phyloP scores from a whole-genome alignment of 2,888 invertebrate genomes.

The Epirrita christyi region DNA sequence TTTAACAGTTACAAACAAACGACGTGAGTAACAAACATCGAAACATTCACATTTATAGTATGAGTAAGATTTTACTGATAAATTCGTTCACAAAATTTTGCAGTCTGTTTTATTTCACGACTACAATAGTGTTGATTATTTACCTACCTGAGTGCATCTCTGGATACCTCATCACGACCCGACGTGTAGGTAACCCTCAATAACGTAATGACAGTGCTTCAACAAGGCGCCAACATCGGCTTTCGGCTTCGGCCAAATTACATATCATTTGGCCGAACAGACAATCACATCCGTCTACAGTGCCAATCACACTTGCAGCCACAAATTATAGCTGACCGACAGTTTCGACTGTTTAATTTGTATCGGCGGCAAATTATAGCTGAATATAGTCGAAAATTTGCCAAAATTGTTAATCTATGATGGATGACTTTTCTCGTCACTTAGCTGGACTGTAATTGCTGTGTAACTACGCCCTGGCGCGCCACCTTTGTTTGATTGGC shows the following conservation, averaged over 20 bases:
- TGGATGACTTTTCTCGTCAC: slow-evolving; percentile 10
- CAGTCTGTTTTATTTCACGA: too few relatives aligned
- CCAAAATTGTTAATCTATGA: slow-evolving; percentile 20
- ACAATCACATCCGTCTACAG: slow-evolving; percentile 53
- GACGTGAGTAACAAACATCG: too few relatives aligned
- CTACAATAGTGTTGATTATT: too few relatives aligned
- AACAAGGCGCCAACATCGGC: slow-evolving; percentile 79
- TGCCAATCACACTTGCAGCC: slow-evolving; percentile 33
- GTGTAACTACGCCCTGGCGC: slow-evolving; percentile 24
- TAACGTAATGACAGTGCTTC: slow-evolving; percentile 67
- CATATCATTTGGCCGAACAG: slow-evolving; percentile 74
- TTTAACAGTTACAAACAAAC: too few relatives aligned
- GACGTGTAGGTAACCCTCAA: slow-evolving; percentile 59
- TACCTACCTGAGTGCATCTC: slow-evolving; percentile 47
- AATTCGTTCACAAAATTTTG: too few relatives aligned
- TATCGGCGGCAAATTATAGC: slow-evolving; percentile 15
- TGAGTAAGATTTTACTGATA: too few relatives aligned
- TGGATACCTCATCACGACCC: slow-evolving; percentile 54
- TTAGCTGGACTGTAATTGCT: not conserved
- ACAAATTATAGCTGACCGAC: slow-evolving; percentile 35
- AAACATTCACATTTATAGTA: too few relatives aligned
- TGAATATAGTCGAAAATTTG: slow-evolving; percentile 19
- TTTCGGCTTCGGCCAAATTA: slow-evolving; percentile 68
- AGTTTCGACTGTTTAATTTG: slow-evolving; percentile 22
- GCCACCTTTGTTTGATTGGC: slow-evolving; percentile 35